These are phyloP conservation scores for Maniola hyperantus DNA, from an alignment of 2,888 invertebrate genomes.

Conservation along the genomic window DNA sequence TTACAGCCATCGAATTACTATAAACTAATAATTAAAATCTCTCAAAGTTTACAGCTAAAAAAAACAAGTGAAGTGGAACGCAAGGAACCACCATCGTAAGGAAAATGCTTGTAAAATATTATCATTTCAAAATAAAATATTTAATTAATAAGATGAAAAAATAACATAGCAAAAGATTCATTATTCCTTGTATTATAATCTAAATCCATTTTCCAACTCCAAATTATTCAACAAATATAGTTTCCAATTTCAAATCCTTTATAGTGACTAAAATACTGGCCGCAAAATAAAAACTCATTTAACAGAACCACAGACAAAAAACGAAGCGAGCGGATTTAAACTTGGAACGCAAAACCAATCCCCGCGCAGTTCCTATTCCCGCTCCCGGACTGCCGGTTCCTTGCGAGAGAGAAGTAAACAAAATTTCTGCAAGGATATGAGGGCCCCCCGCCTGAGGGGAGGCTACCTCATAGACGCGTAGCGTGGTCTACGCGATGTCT, in stretches of 20 bases:
- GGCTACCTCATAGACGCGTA: conserved; percentile 37
- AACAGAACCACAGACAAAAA: conserved; percentile 39
- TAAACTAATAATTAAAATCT: no score
- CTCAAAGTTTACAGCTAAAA: no score
- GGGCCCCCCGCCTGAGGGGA: conserved; percentile 49
- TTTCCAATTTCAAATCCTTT: conserved; percentile 7
- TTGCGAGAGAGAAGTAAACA: conserved; percentile 80
- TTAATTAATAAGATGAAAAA: no score
- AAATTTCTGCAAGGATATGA: conserved; percentile 81
- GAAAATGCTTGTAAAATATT: no score
- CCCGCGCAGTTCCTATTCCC: conserved; percentile 63
- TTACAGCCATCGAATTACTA: no score
- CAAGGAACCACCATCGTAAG: no score
- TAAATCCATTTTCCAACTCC: not conserved
- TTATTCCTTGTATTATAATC: no score
- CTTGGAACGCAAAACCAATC: conserved; percentile 62
- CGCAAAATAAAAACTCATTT: conserved; percentile 28
- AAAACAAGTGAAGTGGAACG: no score
- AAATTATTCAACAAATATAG: not conserved
- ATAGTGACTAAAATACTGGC: conserved; percentile 45
- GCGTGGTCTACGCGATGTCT: conserved; percentile 9
- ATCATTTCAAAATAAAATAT: no score
- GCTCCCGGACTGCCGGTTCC: conserved; percentile 61
- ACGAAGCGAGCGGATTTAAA: conserved; percentile 47
- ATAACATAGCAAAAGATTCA: no score